A percentile compares a stretch with the other conserved stretches of the same genome.
Conservation (phyloP, 2,113 vertebrate genomes). For the Furnarius figulus region DNA sequence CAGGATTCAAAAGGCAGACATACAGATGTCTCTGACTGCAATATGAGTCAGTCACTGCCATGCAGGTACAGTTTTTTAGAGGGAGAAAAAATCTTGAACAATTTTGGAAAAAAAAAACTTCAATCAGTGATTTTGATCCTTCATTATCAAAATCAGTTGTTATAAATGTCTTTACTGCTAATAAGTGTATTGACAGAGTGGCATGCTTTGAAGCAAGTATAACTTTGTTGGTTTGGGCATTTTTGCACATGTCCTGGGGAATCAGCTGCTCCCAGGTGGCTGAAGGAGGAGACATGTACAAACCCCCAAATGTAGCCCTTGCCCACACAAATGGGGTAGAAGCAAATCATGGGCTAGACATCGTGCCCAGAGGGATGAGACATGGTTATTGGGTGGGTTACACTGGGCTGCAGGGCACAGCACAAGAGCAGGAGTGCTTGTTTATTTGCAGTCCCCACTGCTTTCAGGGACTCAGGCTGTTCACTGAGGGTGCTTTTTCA, state of each 20-base stretch:
- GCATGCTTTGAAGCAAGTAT: neutral
- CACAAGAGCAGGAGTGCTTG: neutral
- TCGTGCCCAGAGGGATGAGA: neutral
- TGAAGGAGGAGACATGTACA: neutral
- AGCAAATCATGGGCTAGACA: neutral
- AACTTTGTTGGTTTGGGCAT: neutral
- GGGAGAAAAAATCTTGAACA: neutral
- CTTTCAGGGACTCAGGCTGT: neutral
- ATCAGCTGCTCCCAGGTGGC: neutral
- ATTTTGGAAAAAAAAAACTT: neutral
- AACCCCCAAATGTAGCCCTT: neutral
- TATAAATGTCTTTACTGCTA: neutral
- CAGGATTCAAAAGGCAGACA: neutral
- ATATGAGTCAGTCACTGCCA: neutral
- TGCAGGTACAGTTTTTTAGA: neutral
- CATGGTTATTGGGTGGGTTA: too few relatives aligned
- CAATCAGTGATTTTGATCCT: neutral
- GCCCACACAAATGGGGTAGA: rapidly evolving
- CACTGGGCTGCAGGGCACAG: neutral
- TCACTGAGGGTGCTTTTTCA: neutral
- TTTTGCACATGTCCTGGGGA: neutral
- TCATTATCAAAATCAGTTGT: neutral
- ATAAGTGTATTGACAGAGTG: neutral
- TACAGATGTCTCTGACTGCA: neutral
- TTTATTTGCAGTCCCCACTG: neutral